These are phyloP conservation scores for Atractosteus spatula DNA, from an alignment of 2,113 vertebrate species.

Conservation along the genomic window DNA sequence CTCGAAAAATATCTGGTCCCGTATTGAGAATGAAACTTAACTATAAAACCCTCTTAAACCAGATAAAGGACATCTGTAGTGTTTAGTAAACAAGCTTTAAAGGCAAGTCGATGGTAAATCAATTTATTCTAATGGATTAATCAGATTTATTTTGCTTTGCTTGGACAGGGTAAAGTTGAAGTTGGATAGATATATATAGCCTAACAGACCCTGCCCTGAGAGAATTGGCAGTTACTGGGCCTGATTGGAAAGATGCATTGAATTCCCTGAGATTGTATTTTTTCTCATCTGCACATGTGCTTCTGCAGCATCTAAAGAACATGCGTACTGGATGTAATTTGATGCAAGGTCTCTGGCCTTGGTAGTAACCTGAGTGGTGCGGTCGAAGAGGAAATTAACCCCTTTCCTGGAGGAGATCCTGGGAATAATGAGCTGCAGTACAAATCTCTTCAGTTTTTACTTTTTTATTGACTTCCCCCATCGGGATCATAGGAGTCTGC, in stretches of 20 bases:
- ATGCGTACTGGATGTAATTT: slow-evolving; percentile 38
- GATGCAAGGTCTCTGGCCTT: not conserved
- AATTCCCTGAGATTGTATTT: slow-evolving; percentile 4
- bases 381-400: slow-evolving; percentile 60
- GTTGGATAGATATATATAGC: too few species aligned
- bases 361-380: slow-evolving; percentile 48
- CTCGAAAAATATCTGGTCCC: too few species aligned
- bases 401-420: slow-evolving; percentile 47
- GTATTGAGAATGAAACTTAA: too few species aligned
- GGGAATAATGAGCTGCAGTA: slow-evolving; percentile 72
- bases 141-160: too few species aligned
- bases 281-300: slow-evolving; percentile 33
- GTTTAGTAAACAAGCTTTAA: too few species aligned
- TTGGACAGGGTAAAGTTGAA: too few species aligned
- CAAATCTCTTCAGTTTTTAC: slow-evolving; percentile 59
- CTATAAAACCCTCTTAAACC: too few species aligned
- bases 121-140: too few species aligned
- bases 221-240: slow-evolving; percentile 47
- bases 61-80: too few species aligned
- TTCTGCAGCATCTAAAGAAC: slow-evolving; percentile 30
- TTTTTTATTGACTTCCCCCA: slow-evolving; percentile 39
- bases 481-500: slow-evolving; percentile 26
- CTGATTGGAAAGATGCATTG: slow-evolving; percentile 11
- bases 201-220: too few species aligned
- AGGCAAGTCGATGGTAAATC: too few species aligned